Evolutionary conservation across 2,888 invertebrate species (phyloP).

Genomic region (Heliconius charithonia): DNA sequence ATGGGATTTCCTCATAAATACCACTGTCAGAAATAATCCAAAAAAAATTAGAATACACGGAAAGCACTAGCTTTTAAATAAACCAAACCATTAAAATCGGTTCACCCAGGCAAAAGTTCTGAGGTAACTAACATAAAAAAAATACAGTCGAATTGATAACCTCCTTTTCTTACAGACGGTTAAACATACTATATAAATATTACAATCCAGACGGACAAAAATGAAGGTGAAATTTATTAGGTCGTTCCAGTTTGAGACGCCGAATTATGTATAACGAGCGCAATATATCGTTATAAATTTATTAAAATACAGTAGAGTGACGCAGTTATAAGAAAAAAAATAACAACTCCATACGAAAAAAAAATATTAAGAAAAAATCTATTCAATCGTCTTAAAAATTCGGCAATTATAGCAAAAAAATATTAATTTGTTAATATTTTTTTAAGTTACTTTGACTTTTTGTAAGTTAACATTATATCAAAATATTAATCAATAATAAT

Average conservation of each 20-base stretch:
- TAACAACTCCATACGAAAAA: not conserved
- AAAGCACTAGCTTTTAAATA: too few relatives aligned
- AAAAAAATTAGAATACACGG: too few relatives aligned
- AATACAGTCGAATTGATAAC: too few relatives aligned
- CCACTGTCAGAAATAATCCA: too few relatives aligned
- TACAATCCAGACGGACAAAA: not conserved
- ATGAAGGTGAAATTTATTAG: constrained; percentile 25
- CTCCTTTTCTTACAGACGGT: too few relatives aligned
- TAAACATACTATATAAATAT: not conserved
- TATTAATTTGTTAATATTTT: not conserved
- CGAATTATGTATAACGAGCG: not conserved
- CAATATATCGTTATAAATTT: constrained; percentile 6
- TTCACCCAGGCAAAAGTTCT: too few relatives aligned
- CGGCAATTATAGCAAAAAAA: not conserved
- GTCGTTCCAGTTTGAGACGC: constrained; percentile 8
- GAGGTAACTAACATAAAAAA: too few relatives aligned
- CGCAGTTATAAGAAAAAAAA: constrained; percentile 9
- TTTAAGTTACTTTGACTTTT: too few relatives aligned
- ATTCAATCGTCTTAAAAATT: not conserved
- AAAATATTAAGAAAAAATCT: not conserved
- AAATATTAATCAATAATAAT: too few relatives aligned
- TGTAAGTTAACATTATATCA: too few relatives aligned
- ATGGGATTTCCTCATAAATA: too few relatives aligned
- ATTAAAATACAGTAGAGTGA: constrained; percentile 4
- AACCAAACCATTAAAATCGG: too few relatives aligned